Evolutionary conservation across 2,113 vertebrate genomes (phyloP).

Genomic region (Dipodomys spectabilis): DNA sequence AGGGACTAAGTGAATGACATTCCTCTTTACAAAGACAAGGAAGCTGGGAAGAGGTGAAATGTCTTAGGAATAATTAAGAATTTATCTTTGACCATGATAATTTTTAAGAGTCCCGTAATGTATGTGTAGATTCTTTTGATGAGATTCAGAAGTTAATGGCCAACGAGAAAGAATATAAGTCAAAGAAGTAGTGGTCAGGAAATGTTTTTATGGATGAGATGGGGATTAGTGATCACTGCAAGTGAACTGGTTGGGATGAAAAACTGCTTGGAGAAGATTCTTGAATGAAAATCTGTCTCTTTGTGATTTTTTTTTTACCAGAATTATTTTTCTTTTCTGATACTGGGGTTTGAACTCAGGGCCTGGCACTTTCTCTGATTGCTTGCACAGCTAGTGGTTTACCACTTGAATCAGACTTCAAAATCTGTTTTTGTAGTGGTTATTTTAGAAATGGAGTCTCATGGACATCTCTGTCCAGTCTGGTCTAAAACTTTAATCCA

Average conservation of each 20-base stretch:
- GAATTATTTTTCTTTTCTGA: too few relatives aligned
- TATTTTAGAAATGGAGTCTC: too few relatives aligned
- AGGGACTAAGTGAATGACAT: background rate
- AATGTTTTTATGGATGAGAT: background rate
- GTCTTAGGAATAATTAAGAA: background rate
- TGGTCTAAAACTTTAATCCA: too few relatives aligned
- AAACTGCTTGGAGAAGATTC: background rate
- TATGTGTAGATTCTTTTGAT: background rate
- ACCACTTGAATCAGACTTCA: too few relatives aligned
- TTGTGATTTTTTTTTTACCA: background rate
- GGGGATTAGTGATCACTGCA: background rate
- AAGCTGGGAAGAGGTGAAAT: background rate
- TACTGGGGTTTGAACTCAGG: too few relatives aligned
- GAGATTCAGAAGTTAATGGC: background rate
- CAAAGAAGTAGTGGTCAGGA: background rate
- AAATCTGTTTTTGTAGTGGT: too few relatives aligned
- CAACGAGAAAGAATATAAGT: background rate
- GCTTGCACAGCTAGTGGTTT: too few relatives aligned
- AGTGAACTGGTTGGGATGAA: background rate
- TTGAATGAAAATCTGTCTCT: background rate
- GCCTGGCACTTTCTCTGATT: too few relatives aligned
- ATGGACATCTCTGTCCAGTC: too few relatives aligned
- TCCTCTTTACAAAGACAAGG: background rate
- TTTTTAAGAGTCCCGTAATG: background rate
- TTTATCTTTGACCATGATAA: background rate